Evolutionary conservation across 2,888 invertebrate species (phyloP).

Genomic region (Tetragnatha montana): DNA sequence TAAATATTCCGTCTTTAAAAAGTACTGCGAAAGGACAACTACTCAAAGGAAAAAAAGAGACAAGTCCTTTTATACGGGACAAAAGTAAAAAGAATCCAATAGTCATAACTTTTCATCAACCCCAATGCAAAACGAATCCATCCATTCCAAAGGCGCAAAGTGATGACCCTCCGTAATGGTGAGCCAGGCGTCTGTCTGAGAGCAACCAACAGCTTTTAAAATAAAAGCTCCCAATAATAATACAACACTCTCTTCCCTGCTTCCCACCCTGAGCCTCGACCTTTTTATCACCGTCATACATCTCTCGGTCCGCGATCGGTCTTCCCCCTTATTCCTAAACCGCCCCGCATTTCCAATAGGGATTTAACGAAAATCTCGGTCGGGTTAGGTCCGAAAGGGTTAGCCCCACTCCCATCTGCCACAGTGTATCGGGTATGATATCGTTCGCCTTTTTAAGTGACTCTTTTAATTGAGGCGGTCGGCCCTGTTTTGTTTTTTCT

Average conservation of each 20-base stretch:
- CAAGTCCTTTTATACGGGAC: no score
- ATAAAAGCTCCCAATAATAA: not conserved
- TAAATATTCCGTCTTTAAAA: no score
- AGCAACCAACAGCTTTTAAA: conserved; percentile 32
- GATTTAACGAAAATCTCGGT: no score
- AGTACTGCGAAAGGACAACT: no score
- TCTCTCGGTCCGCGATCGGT: conserved; percentile 4
- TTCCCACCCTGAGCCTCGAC: conserved; percentile 10
- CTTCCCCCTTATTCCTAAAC: not conserved
- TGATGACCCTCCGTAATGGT: not conserved
- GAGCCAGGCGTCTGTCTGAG: conserved; percentile 27
- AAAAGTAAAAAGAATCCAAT: no score
- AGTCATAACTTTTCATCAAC: no score
- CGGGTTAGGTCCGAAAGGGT: not conserved
- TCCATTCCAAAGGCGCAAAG: not conserved
- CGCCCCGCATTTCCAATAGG: no score
- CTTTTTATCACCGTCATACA: conserved; percentile 35
- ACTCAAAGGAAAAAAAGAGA: no score
- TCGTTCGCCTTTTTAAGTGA: conserved; percentile 29
- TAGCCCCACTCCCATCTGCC: conserved; percentile 23
- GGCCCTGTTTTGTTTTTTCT: not conserved
- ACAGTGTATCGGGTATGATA: conserved; percentile 37
- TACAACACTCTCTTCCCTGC: not conserved
- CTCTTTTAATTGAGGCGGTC: conserved; percentile 36
- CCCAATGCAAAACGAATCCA: not conserved